Conservation (phyloP, 1,140 invertebrate species). For the Brachionus rotundiformis region DNA sequence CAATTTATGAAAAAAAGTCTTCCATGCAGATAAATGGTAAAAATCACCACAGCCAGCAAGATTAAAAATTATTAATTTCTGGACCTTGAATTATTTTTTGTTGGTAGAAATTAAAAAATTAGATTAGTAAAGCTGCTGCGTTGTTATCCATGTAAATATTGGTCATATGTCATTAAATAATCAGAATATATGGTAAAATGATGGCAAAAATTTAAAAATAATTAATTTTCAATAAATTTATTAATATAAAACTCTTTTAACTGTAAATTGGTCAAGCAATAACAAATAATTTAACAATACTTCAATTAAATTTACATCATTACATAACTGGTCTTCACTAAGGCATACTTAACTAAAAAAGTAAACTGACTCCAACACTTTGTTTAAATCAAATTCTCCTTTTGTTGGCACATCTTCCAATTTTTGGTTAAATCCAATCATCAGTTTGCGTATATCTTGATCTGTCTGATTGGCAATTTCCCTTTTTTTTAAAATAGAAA, state of each 20-base stretch:
- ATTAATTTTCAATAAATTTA: background rate
- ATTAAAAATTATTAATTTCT: no score
- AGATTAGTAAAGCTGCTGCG: no score
- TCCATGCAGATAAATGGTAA: no score
- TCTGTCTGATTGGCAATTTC: slow-evolving; percentile 40
- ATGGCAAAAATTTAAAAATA: background rate
- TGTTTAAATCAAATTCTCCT: slow-evolving; percentile 26
- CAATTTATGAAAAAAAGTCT: no score
- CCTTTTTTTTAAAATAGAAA: slow-evolving; percentile 27
- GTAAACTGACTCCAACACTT: slow-evolving; percentile 36
- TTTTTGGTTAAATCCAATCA: slow-evolving; percentile 32
- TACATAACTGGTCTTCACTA: slow-evolving; percentile 7
- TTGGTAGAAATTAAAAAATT: no score
- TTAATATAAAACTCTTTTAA: background rate
- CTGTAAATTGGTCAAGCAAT: background rate
- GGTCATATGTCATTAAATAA: no score
- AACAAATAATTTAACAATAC: slow-evolving; percentile 13
- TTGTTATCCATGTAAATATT: no score
- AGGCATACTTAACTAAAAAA: slow-evolving; percentile 48
- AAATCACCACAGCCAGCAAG: no score
- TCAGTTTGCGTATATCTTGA: slow-evolving; percentile 6
- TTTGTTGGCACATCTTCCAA: slow-evolving; percentile 26
- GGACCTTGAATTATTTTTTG: no score
- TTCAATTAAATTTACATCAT: background rate
- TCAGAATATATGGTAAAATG: no score